Conservation (phyloP, 2,888 invertebrate genomes). For the Agrotis ipsilon region DNA sequence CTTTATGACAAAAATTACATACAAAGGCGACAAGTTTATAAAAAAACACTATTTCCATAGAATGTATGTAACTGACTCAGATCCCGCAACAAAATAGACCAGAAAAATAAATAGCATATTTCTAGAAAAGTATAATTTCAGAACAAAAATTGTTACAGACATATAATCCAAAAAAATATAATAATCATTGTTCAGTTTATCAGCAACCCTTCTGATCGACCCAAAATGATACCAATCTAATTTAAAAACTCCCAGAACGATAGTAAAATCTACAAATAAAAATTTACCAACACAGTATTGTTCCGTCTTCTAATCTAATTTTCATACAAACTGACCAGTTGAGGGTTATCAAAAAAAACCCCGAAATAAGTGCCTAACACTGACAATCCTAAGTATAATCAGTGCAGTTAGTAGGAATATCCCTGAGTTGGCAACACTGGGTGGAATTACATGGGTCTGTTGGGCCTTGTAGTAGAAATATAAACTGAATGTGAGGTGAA, state of each 20-base stretch:
- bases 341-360: conserved; percentile 54
- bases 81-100: too few species aligned
- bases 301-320: conserved; percentile 44
- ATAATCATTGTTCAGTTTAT: conserved; percentile 3
- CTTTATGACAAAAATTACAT: too few species aligned
- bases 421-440: conserved; percentile 62
- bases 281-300: conserved; percentile 36
- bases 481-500: conserved; percentile 53
- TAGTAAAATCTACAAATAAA: conserved; percentile 42
- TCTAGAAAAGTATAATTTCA: too few species aligned
- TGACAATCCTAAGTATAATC: conserved; percentile 54
- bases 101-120: too few species aligned
- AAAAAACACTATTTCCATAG: too few species aligned
- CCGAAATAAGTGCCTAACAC: conserved; percentile 51
- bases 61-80: too few species aligned
- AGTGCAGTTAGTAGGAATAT: conserved; percentile 54
- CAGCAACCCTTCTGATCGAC: not conserved
- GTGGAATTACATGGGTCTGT: conserved; percentile 63
- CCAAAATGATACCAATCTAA: not conserved
- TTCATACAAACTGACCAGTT: conserved; percentile 54
- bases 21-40: too few species aligned
- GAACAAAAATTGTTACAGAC: too few species aligned
- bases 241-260: conserved; percentile 45
- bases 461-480: conserved; percentile 55
- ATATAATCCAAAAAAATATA: not conserved